Percentiles rank a stretch among this genome's conserved stretches.
These are phyloP conservation scores for Ranitomeya variabilis DNA, from an alignment of 2,113 vertebrate species.

Conservation along the genomic window DNA sequence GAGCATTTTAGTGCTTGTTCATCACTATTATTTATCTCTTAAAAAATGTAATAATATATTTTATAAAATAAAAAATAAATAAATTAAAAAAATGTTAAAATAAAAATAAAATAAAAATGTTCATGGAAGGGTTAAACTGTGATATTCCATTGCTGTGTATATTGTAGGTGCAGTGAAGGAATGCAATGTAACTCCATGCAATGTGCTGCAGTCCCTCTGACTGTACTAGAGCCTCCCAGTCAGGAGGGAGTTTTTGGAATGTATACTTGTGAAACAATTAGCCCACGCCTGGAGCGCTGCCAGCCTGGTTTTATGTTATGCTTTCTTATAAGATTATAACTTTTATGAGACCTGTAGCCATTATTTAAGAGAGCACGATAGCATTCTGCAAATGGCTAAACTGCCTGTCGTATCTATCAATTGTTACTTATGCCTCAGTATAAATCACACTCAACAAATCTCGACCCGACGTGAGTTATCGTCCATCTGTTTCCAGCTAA, in stretches of 20 bases:
- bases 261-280: constrained; percentile 59
- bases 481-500: constrained; percentile 71
- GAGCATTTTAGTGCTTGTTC: too few relatives aligned
- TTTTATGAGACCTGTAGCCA: constrained; percentile 61
- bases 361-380: constrained; percentile 60
- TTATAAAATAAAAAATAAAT: too few relatives aligned
- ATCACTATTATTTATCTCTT: too few relatives aligned
- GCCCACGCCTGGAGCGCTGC: constrained; percentile 55
- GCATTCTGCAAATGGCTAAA: constrained; percentile 59
- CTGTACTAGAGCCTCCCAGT: constrained; percentile 66
- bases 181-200: background rate
- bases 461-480: constrained; percentile 69
- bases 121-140: too few relatives aligned
- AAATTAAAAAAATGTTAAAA: too few relatives aligned
- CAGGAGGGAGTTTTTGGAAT: constrained; percentile 69
- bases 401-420: constrained; percentile 64
- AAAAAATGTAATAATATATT: too few relatives aligned
- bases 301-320: constrained; percentile 61
- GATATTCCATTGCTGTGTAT: background rate
- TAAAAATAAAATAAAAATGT: too few relatives aligned
- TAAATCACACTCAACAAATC: constrained; percentile 71
- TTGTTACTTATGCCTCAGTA: constrained; percentile 66
- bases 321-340: constrained; percentile 61
- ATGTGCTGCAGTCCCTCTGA: constrained; percentile 54
- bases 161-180: background rate